Conservation (phyloP, 2,113 vertebrate species). For the Tetrao urogallus region DNA sequence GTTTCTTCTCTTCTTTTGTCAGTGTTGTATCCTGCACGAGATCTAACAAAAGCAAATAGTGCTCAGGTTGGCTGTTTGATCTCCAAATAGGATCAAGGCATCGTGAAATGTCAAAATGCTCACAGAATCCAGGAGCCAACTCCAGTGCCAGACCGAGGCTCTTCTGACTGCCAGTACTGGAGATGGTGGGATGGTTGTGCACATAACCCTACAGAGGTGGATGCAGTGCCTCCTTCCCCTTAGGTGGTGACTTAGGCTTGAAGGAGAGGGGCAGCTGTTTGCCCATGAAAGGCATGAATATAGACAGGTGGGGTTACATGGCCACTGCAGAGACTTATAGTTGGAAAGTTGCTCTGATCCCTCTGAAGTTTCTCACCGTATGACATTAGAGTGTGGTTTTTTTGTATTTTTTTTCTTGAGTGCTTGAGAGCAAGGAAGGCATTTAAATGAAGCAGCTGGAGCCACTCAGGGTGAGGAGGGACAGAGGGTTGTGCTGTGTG, state of each 20-base stretch:
- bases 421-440: not conserved
- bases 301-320: not conserved
- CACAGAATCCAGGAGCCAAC: not conserved
- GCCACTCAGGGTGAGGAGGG: not conserved
- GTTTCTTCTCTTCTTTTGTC: not conserved
- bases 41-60: not conserved
- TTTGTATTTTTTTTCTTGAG: not conserved
- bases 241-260: not conserved
- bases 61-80: not conserved
- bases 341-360: not conserved
- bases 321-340: fast-evolving
- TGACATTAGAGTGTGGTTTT: not conserved
- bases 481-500: not conserved
- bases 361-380: not conserved
- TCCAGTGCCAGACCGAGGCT: not conserved
- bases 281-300: not conserved
- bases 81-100: not conserved
- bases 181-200: not conserved
- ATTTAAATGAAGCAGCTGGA: not conserved
- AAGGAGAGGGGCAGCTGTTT: not conserved
- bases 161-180: not conserved
- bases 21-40: not conserved
- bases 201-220: fast-evolving
- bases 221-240: not conserved
- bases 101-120: not conserved